Evolutionary conservation across 2,888 invertebrate species (phyloP), one percentile per base, ranked within the genome.

Genomic region (Meta bourneti): DNA sequence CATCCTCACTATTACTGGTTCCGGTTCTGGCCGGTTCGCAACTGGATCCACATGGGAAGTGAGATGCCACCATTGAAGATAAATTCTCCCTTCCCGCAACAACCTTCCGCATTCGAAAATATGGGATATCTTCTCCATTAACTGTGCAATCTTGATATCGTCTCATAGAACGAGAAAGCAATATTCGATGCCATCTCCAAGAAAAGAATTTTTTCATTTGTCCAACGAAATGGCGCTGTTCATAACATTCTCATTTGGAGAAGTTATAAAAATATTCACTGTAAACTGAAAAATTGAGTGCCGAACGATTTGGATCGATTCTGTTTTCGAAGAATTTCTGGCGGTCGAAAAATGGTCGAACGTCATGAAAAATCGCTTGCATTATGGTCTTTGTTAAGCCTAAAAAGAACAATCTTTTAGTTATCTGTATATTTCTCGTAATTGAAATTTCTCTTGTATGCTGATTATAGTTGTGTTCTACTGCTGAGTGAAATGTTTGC

Each of bases 31-130:
- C 34, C 83, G 92, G 52, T 86, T 89, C 52, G 89, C 88, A n/a
- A 20, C 85, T 1, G 92, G 92, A n/a, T 77, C 92, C 1, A 82
- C 89, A 7, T 92, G 92, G 92, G 92, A 92, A 72, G 84, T 92
- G 71, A 77, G 92, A 16, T 92, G 92, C 19, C 92, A 89, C 54
- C 92, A 92, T 51, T 91, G 48, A 87, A 52, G 7, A 52, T 74
- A 7, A 16, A 61, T 7, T 9, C 16, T 9, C 61, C 5, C 61
- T 16, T 61, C 16, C 61, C 5, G 8, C 9, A 1, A 34, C 4
- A 16, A 61, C 5, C 61, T 16, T 16, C 11, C 5, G 61, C 61
- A 9, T 61, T 61, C 11, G 11, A 61, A 61, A 8, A 16, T 16
- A 61, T 61, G 61, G 61, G 16, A 61, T 61, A 9, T 16, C 6